Conservation (phyloP, 2,113 vertebrate genomes). For the Crotalus helleri region DNA sequence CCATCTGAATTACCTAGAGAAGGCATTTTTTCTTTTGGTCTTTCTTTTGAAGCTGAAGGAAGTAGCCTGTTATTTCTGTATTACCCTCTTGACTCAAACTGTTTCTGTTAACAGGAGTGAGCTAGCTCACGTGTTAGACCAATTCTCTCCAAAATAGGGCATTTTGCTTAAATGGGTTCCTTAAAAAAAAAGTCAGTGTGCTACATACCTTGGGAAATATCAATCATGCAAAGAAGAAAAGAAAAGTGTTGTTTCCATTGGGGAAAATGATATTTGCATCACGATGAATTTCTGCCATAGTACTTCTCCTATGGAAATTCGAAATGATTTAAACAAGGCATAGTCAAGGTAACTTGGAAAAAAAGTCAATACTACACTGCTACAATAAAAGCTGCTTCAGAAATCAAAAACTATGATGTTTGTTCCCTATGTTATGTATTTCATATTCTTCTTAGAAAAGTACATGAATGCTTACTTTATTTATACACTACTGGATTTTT, state of each 20-base stretch:
- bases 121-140: neutral
- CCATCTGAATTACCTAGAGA: neutral
- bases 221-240: neutral
- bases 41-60: neutral
- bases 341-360: neutral
- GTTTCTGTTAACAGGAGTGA: neutral
- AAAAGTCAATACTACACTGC: neutral
- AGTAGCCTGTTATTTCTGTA: neutral
- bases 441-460: neutral
- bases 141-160: neutral
- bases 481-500: neutral
- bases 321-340: neutral
- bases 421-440: neutral
- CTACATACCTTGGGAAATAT: neutral
- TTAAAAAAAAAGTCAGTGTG: neutral
- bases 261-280: neutral
- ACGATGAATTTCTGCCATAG: neutral
- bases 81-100: neutral
- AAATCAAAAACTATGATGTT: neutral
- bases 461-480: neutral
- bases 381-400: neutral
- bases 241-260: neutral
- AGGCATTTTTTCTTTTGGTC: neutral
- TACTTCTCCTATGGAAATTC: slow-evolving; percentile 7
- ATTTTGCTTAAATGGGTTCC: neutral